Conservation (phyloP, 2,797 vertebrate species). For the Arctocebus calabarensis region DNA sequence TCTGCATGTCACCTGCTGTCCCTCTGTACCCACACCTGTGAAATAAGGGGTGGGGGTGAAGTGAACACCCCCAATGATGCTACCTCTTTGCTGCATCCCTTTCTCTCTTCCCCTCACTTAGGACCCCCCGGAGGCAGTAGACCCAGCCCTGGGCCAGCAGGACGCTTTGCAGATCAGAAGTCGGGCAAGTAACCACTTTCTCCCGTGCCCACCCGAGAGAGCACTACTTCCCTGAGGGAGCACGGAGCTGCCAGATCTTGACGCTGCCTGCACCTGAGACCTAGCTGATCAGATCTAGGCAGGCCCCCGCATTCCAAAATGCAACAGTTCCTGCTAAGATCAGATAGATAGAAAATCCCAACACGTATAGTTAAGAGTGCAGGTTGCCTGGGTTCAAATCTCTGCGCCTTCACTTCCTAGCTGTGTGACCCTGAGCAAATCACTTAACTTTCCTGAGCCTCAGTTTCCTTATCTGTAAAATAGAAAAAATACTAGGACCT, state of each 20-base stretch:
- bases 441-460: neutral
- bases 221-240: rapidly evolving
- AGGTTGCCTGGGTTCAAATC: neutral
- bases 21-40: rapidly evolving
- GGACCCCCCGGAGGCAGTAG: slow-evolving; percentile 77
- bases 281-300: neutral
- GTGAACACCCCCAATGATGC: neutral
- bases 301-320: neutral
- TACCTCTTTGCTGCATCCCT: neutral
- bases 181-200: slow-evolving; percentile 79
- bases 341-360: neutral
- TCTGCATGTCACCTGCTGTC: neutral
- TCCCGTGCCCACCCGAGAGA: rapidly evolving
- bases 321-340: neutral
- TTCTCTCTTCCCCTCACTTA: neutral
- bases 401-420: neutral
- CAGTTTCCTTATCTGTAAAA: neutral
- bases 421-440: neutral
- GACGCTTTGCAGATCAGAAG: slow-evolving; percentile 83
- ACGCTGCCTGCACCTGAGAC: neutral
- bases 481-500: neutral
- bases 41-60: neutral
- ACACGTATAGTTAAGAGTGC: rapidly evolving
- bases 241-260: neutral
- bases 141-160: rapidly evolving